Percentiles rank a stretch among this genome's conserved stretches.
Evolutionary conservation across 2,113 vertebrate species (phyloP).

Genomic region (Nannobrachium achirus): DNA sequence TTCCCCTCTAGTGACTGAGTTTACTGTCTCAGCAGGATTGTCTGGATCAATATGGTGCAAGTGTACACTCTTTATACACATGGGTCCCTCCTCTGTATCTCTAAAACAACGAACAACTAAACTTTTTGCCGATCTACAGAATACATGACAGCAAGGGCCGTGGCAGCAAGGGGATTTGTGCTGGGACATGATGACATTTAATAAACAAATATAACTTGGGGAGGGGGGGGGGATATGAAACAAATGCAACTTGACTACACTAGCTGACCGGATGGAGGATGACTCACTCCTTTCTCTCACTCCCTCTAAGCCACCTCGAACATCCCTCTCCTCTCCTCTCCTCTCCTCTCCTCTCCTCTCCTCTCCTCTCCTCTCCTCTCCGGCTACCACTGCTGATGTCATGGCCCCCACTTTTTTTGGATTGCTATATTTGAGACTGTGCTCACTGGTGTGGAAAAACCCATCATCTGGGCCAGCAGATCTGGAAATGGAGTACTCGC

Average conservation of each 20-base stretch:
- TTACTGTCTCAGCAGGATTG: slow-evolving; percentile 39
- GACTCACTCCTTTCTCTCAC: slow-evolving; percentile 59
- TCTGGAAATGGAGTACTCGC: slow-evolving; percentile 83
- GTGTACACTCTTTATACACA: slow-evolving; percentile 13
- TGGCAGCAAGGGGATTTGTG: slow-evolving; percentile 44
- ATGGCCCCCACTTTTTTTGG: slow-evolving; percentile 67
- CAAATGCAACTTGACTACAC: slow-evolving; percentile 48
- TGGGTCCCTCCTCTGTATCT: slow-evolving; percentile 19
- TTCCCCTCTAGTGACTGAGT: slow-evolving; percentile 23
- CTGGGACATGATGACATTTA: slow-evolving; percentile 49
- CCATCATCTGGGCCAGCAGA: slow-evolving; percentile 84
- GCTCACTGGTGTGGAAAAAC: slow-evolving; percentile 82
- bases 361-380: slow-evolving; percentile 46
- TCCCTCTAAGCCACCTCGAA: too few relatives aligned
- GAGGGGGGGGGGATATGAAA: too few relatives aligned
- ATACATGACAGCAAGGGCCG: slow-evolving; percentile 19
- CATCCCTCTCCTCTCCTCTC: slow-evolving; percentile 38
- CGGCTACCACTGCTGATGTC: slow-evolving; percentile 40
- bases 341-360: slow-evolving; percentile 54
- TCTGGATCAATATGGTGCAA: slow-evolving; percentile 29
- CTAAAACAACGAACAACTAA: slow-evolving; percentile 32
- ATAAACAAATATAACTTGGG: neutral
- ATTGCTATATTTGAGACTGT: slow-evolving; percentile 80
- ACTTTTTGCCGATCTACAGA: slow-evolving; percentile 47
- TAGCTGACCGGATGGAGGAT: slow-evolving; percentile 66